Base-by-base conservation (phyloP, 2,888 invertebrate genomes). In the Sesamia inferens region DNA sequence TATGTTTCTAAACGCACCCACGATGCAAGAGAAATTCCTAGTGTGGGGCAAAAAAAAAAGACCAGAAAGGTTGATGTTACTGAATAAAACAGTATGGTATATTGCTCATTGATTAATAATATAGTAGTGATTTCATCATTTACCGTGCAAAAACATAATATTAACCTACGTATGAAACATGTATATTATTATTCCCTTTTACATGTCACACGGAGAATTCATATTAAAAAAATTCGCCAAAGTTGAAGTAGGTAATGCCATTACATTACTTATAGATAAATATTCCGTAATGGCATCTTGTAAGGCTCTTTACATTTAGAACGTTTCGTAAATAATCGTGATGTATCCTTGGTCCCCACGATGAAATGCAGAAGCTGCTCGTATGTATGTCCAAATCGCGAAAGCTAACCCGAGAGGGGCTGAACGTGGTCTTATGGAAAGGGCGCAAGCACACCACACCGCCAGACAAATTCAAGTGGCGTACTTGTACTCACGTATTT, bases 401-500 rank as follows among this genome's bases (percentile, higher is more conserved):
- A 84, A 85, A 82, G 84, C 79, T 55, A 76, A 76, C 70, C 84
- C 84, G 83, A 90, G 90, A 87, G 90, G 88, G 88, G 89, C 88
- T 85, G 83, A 80, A 85, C 75, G 76, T 80, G 74, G 81, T 79
- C 74, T 87, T 87, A 87, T 87, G 83, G 89, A 85, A 89, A 90
- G 89, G 88, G 90, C 88, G 87, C 85, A 69, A 82, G 74, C 71
- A 78, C 85, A 78, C 83, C 78, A 78, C 77, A 80, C 81, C 74
- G 81, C 77, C 94, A 94, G 92, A 93, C 85, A 87, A 88, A 85
- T 83, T 84, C 84, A 83, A 87, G 88, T 85, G 84, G 81, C 78
- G 88, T 83, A 85, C 88, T 89, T 87, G 91, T 81, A 88, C 86
- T 90, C 89, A 92, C 94, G 94, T 90, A 90, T 90, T 89, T 88